Percentiles rank a stretch among this genome's conserved stretches.
Evolutionary conservation across 2,113 vertebrate genomes (phyloP).

Genomic region (Microcebus murinus): DNA sequence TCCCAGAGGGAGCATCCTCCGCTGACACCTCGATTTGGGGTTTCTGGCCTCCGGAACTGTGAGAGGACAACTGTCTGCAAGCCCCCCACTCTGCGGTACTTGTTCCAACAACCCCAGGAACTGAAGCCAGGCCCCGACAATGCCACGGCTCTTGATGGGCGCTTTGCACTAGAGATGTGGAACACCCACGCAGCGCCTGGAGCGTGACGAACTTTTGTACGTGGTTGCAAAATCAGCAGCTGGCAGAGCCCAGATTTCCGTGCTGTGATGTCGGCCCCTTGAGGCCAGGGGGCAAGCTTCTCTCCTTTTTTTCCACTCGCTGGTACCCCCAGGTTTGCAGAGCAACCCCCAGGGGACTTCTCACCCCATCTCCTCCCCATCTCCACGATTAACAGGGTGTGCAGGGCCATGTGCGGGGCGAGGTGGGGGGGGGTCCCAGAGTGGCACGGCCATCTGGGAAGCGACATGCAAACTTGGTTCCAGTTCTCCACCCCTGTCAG

Average conservation of each 20-base stretch:
- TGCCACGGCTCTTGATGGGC: fast-evolving
- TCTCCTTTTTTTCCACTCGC: neutral
- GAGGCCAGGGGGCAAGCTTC: neutral
- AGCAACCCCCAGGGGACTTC: neutral
- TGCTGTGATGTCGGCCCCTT: neutral
- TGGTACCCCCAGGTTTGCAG: neutral
- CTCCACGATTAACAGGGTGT: neutral
- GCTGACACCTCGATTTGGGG: neutral
- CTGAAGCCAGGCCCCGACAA: too few relatives aligned
- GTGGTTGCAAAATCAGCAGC: too few relatives aligned
- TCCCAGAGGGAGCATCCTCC: fast-evolving
- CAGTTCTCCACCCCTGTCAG: neutral
- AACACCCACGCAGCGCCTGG: fast-evolving
- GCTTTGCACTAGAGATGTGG: neutral
- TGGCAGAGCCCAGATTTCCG: neutral
- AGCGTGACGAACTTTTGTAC: neutral
- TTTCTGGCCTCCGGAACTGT: neutral
- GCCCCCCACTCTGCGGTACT: neutral
- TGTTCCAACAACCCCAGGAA: fast-evolving
- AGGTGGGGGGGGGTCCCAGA: neutral
- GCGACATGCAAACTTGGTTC: neutral
- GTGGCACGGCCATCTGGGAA: neutral
- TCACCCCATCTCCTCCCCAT: neutral
- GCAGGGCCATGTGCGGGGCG: neutral
- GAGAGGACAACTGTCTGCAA: neutral